Percentiles rank a stretch among this genome's conserved stretches.
Evolutionary conservation across 2,888 invertebrate genomes (phyloP).

Genomic region (Branchinecta sandiegonensis): DNA sequence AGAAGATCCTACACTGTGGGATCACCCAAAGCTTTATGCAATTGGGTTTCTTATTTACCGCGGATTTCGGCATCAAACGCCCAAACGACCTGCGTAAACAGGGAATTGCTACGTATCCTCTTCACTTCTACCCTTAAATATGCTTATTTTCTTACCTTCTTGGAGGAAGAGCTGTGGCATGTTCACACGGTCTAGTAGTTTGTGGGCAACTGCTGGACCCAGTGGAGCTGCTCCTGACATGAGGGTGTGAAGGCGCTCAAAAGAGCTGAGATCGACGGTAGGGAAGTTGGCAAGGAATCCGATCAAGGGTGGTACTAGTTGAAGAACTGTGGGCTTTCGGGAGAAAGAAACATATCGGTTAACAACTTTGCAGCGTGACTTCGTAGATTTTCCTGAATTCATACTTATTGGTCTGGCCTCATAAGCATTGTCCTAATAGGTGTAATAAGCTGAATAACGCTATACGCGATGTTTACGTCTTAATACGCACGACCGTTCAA

Average conservation of each 20-base stretch:
- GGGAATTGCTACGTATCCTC: no score
- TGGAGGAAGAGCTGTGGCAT: slow-evolving; percentile 19
- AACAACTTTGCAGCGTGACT: not conserved
- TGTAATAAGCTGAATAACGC: no score
- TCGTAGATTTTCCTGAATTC: slow-evolving; percentile 24
- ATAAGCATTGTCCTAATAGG: no score
- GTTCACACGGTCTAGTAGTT: slow-evolving; percentile 42
- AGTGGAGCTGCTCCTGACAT: slow-evolving; percentile 58
- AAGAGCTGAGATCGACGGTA: slow-evolving; percentile 47
- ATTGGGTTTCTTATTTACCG: no score
- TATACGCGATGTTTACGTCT: no score
- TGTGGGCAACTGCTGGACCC: slow-evolving; percentile 32
- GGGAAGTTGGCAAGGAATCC: slow-evolving; percentile 59
- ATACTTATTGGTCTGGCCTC: no score
- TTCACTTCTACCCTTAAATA: no score
- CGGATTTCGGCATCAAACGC: no score
- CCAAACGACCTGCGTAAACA: no score
- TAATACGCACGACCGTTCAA: no score
- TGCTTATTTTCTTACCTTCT: slow-evolving; percentile 17
- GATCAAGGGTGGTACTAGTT: slow-evolving; percentile 60
- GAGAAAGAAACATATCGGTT: not conserved
- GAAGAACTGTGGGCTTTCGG: slow-evolving; percentile 43
- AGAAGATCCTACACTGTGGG: no score
- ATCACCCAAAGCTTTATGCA: no score
- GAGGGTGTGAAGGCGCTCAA: slow-evolving; percentile 47